phyloP scores from a whole-genome alignment of 2,797 vertebrate genomes.

The Pygocentrus nattereri region DNA sequence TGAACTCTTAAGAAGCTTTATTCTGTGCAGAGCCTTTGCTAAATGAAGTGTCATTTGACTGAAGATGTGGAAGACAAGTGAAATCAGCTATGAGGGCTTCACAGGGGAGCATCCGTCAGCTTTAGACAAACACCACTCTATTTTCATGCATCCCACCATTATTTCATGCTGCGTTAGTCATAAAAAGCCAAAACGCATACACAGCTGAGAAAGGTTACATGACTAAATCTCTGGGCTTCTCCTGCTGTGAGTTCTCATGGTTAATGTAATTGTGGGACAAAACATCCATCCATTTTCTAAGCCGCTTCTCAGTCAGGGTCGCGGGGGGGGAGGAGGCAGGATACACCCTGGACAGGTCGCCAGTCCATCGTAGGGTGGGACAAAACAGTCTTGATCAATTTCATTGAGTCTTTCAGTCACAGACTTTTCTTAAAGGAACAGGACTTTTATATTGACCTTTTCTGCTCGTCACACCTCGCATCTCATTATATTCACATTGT shows the following conservation, averaged over 20 bases:
- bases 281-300: no score
- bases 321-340: no score
- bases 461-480: neutral
- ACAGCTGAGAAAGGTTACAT: slow-evolving; percentile 14
- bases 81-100: slow-evolving; percentile 20
- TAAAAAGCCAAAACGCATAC: slow-evolving; percentile 25
- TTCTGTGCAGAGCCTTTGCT: neutral
- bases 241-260: slow-evolving; percentile 17
- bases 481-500: no score
- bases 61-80: neutral
- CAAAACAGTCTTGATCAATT: slow-evolving; percentile 29
- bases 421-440: slow-evolving; percentile 36
- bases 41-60: slow-evolving; percentile 5
- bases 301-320: no score
- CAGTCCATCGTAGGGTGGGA: no score
- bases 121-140: neutral
- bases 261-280: slow-evolving; percentile 24
- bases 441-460: neutral
- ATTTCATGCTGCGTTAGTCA: slow-evolving; percentile 45
- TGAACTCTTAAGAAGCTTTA: neutral
- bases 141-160: slow-evolving; percentile 28
- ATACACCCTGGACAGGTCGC: no score
- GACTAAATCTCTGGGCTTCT: slow-evolving; percentile 15
- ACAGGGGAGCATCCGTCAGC: neutral
- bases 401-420: neutral